Percentiles rank a stretch among this genome's conserved stretches.
Evolutionary conservation across 2,888 invertebrate species (phyloP).

Genomic region (Matsumyia berberina): DNA sequence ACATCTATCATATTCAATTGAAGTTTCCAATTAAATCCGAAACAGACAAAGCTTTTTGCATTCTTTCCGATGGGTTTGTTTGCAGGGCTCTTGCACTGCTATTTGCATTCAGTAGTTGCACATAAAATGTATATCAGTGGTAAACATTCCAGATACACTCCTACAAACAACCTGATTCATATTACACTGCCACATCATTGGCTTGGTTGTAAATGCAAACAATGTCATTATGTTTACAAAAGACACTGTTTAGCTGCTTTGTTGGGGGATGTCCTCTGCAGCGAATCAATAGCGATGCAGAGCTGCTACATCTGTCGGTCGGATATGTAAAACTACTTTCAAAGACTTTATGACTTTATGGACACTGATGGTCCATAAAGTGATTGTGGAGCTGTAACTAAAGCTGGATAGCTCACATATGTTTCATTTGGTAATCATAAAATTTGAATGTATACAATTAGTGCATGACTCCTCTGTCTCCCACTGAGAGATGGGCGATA

Average conservation of each 20-base stretch:
- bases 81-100: not conserved
- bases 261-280: constrained; percentile 5
- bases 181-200: constrained; percentile 2
- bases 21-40: constrained; percentile 13
- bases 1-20: constrained; percentile 7
- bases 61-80: constrained; percentile 19
- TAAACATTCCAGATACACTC: not conserved
- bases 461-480: not conserved
- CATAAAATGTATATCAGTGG: constrained; percentile 6
- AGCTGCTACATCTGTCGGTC: constrained; percentile 2
- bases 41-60: not conserved
- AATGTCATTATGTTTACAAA: constrained; percentile 39
- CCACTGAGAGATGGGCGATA: constrained; percentile 13
- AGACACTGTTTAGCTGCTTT: constrained; percentile 3
- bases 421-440: constrained; percentile 10
- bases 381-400: not conserved
- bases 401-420: not conserved
- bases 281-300: constrained; percentile 14
- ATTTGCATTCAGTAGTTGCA: constrained; percentile 1
- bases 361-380: not conserved
- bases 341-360: constrained; percentile 23
- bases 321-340: constrained; percentile 21
- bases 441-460: constrained; percentile 12
- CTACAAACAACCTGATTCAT: not conserved
- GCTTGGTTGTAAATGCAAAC: constrained; percentile 17